Evolutionary conservation across 2,888 invertebrate species (phyloP).

Genomic region (Salticus scenicus): DNA sequence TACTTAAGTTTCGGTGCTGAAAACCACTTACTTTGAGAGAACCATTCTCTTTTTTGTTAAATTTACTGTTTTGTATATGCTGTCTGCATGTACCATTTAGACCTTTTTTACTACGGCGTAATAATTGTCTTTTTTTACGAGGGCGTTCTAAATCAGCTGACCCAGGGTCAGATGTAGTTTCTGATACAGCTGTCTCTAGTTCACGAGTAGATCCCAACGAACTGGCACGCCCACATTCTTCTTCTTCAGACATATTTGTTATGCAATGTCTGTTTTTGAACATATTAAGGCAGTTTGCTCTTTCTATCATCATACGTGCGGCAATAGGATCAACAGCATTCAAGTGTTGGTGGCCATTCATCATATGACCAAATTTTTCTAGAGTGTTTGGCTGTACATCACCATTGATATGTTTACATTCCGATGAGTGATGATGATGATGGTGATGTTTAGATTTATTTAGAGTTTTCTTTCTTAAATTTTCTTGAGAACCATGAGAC

Average conservation of each 20-base stretch:
- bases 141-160: constrained; percentile 59
- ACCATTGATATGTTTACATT: constrained; percentile 50
- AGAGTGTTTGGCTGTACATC: constrained; percentile 24
- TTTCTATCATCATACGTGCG: constrained; percentile 36
- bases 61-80: constrained; percentile 63
- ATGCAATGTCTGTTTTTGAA: constrained; percentile 28
- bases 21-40: constrained; percentile 28
- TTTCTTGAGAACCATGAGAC: constrained; percentile 58
- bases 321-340: constrained; percentile 39
- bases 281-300: constrained; percentile 7
- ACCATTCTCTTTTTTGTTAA: constrained; percentile 48
- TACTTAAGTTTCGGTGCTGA: constrained; percentile 35
- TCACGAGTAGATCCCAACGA: constrained; percentile 61
- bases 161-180: constrained; percentile 62
- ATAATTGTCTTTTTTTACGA: constrained; percentile 46
- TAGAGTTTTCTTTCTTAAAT: constrained; percentile 54
- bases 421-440: constrained; percentile 44
- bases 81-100: constrained; percentile 64
- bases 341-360: constrained; percentile 20
- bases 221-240: constrained; percentile 58
- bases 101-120: constrained; percentile 59
- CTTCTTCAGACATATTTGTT: constrained; percentile 59
- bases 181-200: constrained; percentile 40
- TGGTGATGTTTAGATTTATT: constrained; percentile 53
- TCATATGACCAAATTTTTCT: constrained; percentile 21